phyloP scores from a whole-genome alignment of 1,140 invertebrate species.

The Littorina saxatilis region DNA sequence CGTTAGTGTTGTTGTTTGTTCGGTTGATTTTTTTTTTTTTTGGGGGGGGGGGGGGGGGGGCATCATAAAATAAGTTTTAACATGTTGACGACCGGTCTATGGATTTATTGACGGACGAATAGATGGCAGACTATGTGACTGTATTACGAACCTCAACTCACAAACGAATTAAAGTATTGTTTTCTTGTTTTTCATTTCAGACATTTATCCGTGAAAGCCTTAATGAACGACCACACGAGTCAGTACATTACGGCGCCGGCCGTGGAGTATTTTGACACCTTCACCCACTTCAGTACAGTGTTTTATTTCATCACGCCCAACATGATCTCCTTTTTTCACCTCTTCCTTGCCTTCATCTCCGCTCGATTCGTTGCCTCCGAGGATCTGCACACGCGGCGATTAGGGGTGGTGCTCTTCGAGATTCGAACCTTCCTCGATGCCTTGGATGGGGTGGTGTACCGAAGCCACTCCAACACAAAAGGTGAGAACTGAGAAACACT shows the following conservation, averaged over 20 bases:
- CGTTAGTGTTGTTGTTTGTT: too few species aligned
- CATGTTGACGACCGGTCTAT: too few species aligned
- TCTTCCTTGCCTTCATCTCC: constrained; percentile 62
- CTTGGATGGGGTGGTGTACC: constrained; percentile 71
- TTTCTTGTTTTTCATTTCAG: too few species aligned
- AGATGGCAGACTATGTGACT: too few species aligned
- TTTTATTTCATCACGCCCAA: constrained; percentile 72
- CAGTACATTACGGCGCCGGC: constrained; percentile 69
- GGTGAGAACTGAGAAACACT: not conserved
- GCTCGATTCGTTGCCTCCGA: constrained; percentile 69
- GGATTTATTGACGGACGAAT: too few species aligned
- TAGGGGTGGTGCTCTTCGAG: constrained; percentile 68
- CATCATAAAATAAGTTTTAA: too few species aligned
- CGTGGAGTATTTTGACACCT: constrained; percentile 66
- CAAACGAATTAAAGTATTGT: too few species aligned
- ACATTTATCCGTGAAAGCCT: constrained; percentile 68
- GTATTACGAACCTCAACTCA: too few species aligned
- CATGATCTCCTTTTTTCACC: constrained; percentile 68
- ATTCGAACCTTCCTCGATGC: constrained; percentile 69
- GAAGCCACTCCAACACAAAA: constrained; percentile 57
- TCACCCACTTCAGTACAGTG: constrained; percentile 67
- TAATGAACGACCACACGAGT: constrained; percentile 70
- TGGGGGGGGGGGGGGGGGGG: too few species aligned
- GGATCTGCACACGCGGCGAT: constrained; percentile 58
- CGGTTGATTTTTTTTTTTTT: too few species aligned